A percentile compares a stretch with the other conserved stretches of the same genome.
Evolutionary conservation across 2,113 vertebrate genomes (phyloP).

Genomic region (Cathartes aura): DNA sequence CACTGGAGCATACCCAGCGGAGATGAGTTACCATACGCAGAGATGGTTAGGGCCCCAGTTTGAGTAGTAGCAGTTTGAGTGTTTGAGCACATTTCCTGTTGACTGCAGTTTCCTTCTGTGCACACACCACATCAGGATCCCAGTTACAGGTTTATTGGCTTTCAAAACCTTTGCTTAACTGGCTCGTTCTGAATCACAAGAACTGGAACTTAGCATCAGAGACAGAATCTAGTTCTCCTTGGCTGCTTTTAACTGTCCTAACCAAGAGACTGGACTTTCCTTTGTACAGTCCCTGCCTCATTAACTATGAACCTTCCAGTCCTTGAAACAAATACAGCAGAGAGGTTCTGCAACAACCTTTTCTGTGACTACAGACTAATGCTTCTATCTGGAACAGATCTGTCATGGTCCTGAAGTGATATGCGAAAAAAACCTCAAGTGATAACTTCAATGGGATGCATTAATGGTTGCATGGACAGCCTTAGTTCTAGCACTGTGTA

Average conservation of each 20-base stretch:
- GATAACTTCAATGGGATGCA: not conserved
- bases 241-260: not conserved
- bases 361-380: not conserved
- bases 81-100: not conserved
- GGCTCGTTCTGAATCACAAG: not conserved
- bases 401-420: not conserved
- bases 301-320: not conserved
- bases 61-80: not conserved
- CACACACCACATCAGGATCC: not conserved
- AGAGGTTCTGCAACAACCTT: not conserved
- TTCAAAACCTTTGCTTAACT: not conserved
- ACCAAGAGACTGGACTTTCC: not conserved
- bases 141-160: not conserved
- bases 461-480: not conserved
- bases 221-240: not conserved
- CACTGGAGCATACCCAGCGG: not conserved
- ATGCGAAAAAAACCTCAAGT: accelerated
- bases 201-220: not conserved
- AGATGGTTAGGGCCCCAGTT: not conserved
- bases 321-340: not conserved
- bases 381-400: not conserved
- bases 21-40: no score
- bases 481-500: not conserved
- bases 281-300: not conserved
- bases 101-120: not conserved